Base-by-base conservation (phyloP, 1,140 invertebrate species). In the Nebria ingens region DNA sequence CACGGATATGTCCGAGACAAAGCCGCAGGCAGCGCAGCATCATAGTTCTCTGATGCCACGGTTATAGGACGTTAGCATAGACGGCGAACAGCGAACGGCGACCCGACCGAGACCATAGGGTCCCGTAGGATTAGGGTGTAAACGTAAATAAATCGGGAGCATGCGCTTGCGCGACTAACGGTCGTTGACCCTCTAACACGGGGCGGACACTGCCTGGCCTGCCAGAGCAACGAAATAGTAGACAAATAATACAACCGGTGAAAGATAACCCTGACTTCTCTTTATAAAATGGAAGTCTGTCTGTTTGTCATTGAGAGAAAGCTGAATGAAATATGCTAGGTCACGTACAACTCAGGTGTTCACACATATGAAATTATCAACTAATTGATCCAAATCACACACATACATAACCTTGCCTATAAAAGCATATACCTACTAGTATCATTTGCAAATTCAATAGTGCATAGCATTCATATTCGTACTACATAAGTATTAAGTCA, bases 321-420 rank as follows among this genome's bases (percentile, higher is more conserved):
- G 53, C 59, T 60, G 49, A 60, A 60, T 60, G 59, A 53, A 57
- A 60, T 60, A 60, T 58, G 59, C 59, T 58, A 58, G 59, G 59
- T 60, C 59, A 58, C 59, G 59, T 55, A 23, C 15, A 19, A 42
- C 40, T 54, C 53, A 19, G 29, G 21, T 54, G 21, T 38, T 15
- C 2, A 40, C 21, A 4, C 20, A 6, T 11, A n/a, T n/a, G n/a
- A n/a, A n/a, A n/a, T n/a, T n/a, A n/a, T n/a, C n/a, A n/a, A n/a
- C n/a, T n/a, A n/a, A n/a, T n/a, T n/a, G n/a, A n/a, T n/a, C n/a
- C n/a, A n/a, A n/a, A n/a, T n/a, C n/a, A n/a, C n/a, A n/a, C n/a
- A n/a, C n/a, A n/a, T n/a, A n/a, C n/a, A n/a, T n/a, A n/a, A n/a
- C n/a, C n/a, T n/a, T n/a, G n/a, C n/a, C n/a, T n/a, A n/a, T n/a